These are phyloP conservation scores for Cyclopterus lumpus DNA, from an alignment of 2,797 vertebrate genomes.

Conservation along the genomic window DNA sequence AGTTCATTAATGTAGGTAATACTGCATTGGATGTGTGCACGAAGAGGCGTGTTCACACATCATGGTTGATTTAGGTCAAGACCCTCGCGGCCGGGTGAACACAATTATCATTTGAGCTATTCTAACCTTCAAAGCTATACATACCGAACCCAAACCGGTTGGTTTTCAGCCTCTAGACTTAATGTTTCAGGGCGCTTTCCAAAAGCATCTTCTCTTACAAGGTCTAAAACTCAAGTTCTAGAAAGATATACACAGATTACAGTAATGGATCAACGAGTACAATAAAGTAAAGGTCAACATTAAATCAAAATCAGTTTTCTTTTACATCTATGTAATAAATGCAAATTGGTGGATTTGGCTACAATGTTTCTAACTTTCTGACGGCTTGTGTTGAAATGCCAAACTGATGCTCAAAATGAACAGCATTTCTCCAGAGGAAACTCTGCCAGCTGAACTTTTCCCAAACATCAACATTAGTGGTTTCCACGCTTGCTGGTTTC, in stretches of 20 bases:
- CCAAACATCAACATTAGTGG: conserved; percentile 14
- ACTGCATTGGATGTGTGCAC: neutral
- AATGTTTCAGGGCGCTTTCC: neutral
- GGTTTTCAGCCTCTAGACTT: neutral
- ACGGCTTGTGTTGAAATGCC: neutral
- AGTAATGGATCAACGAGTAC: neutral
- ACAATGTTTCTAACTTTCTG: neutral
- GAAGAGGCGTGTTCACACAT: neutral
- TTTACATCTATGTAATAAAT: neutral
- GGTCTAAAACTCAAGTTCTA: neutral
- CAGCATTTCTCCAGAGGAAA: conserved; percentile 17
- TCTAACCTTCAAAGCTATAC: neutral
- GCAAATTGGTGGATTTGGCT: neutral
- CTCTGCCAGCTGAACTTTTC: conserved; percentile 31
- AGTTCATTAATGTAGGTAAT: conserved; percentile 1
- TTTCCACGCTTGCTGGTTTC: conserved; percentile 42
- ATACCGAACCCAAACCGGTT: neutral
- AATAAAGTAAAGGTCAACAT: neutral
- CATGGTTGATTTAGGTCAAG: conserved; percentile 8
- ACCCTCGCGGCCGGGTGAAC: neutral
- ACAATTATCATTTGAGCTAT: neutral
- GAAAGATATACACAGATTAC: neutral
- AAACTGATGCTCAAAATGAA: neutral
- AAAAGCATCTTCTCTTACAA: neutral
- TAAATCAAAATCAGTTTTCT: neutral